Evolutionary conservation across 2,888 invertebrate species (phyloP).

Genomic region (Anaspis maculata): DNA sequence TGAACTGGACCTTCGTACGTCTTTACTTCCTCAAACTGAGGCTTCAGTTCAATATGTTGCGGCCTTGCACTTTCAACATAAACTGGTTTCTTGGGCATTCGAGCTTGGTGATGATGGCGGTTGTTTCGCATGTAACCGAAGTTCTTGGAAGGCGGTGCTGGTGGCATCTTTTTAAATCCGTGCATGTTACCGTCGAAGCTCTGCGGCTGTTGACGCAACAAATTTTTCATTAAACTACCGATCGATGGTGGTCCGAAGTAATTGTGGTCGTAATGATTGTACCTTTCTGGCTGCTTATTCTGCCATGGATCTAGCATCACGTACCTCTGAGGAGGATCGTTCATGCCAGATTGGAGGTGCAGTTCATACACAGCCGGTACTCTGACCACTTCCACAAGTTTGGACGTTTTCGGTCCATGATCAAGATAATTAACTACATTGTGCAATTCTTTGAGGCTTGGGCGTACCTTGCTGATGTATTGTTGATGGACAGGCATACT

Average conservation of each 20-base stretch:
- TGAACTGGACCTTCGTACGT: background rate
- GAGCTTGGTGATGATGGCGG: background rate
- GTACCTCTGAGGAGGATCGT: conserved; percentile 1
- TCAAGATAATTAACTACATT: conserved; percentile 1
- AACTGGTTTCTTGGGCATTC: too few relatives aligned
- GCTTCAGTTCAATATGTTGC: background rate
- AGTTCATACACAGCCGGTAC: conserved; percentile 28
- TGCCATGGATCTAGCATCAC: background rate
- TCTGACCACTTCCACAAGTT: conserved; percentile 23
- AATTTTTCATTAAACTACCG: too few relatives aligned
- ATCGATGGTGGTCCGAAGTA: too few relatives aligned
- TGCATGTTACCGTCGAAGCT: background rate
- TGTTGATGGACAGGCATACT: background rate
- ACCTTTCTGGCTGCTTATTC: background rate
- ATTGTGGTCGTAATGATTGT: background rate
- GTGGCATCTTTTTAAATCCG: too few relatives aligned
- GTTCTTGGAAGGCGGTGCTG: too few relatives aligned
- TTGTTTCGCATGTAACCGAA: background rate
- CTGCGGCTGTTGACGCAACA: too few relatives aligned
- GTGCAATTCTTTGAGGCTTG: conserved; percentile 1
- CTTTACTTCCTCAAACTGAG: background rate
- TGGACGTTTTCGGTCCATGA: background rate
- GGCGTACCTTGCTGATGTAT: background rate
- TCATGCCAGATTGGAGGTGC: conserved; percentile 19
- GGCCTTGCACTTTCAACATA: background rate